These are phyloP conservation scores for Coccyzus lansbergi DNA, from an alignment of 2,797 vertebrate species.

Conservation along the genomic window DNA sequence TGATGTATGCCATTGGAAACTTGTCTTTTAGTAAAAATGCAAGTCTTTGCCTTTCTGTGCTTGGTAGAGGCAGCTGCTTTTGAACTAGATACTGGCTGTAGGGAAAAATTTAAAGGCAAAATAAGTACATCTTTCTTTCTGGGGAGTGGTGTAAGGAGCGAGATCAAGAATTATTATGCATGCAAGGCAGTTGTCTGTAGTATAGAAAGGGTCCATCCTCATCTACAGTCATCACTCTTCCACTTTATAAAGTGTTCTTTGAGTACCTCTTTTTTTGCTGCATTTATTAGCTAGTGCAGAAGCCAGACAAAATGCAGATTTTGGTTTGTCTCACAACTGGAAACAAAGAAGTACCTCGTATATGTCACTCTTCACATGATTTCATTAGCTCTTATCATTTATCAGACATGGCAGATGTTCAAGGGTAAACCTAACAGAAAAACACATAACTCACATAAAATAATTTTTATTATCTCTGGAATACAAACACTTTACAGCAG, in stretches of 20 bases:
- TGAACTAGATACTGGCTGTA: not conserved
- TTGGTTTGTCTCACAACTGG: not conserved
- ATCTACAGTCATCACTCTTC: not conserved
- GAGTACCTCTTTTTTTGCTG: not conserved
- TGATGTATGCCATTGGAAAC: fast-evolving
- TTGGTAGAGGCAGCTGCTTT: not conserved
- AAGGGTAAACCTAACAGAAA: slow-evolving; percentile 10
- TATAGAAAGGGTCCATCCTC: not conserved
- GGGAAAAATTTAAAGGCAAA: not conserved
- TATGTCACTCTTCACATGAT: not conserved
- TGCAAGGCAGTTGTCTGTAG: not conserved
- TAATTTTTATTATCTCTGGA: slow-evolving; percentile 31
- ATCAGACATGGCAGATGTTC: slow-evolving; percentile 46
- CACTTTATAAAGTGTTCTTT: not conserved
- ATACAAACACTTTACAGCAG: slow-evolving; percentile 38
- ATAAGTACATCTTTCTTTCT: not conserved
- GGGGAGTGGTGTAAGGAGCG: fast-evolving
- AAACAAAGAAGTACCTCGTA: not conserved
- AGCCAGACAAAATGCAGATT: not conserved
- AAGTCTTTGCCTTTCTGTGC: not conserved
- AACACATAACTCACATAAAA: slow-evolving; percentile 1
- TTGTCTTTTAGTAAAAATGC: not conserved
- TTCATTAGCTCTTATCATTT: slow-evolving; percentile 30
- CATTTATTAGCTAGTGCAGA: not conserved
- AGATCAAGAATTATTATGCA: not conserved